Evolutionary conservation across 2,113 vertebrate genomes (phyloP), one percentile per base, ranked within the genome.

Genomic region (Notiomystis cincta): DNA sequence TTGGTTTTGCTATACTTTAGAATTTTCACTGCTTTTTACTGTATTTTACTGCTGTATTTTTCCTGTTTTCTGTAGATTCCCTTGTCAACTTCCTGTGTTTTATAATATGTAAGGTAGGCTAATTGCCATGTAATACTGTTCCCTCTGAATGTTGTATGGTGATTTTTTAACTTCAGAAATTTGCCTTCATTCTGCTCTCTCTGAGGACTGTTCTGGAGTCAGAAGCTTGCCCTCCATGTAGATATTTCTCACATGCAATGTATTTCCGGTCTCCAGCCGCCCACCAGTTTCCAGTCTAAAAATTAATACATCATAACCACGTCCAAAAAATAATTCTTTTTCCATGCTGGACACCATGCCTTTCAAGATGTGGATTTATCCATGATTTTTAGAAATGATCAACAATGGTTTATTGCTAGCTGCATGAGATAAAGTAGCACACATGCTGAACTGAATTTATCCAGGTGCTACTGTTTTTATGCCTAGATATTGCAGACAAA

Each of bases 381-480:
- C 11, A 30, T 4, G 20, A 61, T 54, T 91, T 91, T 91, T 67
- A 93, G 81, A 87, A 93, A 33, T 18, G 15, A 24, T 27, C 57
- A 69, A 17, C 3, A 23, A 10, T 33, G 30, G n/a, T 82, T 97
- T 95, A 48, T 77, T 67, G 61, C 40, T 84, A 40, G 31, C n/a
- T n/a, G 13, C 51, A 40, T 40, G 70, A 89, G 47, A 87, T 53
- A 61, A 95, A 94, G 27, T 80, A 80, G 31, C 37, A 42, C 58
- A 76, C 37, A 44, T 57, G 75, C 33, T 78, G 53, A 76, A 66
- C 57, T 61, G 78, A 84, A 33, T 87, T 93, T 76, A 45, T 79
- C 84, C 84, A 93, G 73, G 85, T 94, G 73, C 48, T 69, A 57
- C 44, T 82, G 76, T 65, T 93, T 96, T 93, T 90, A 45, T 90